phyloP scores from a whole-genome alignment of 2,888 invertebrate species.

The Mactromeris polynyma region DNA sequence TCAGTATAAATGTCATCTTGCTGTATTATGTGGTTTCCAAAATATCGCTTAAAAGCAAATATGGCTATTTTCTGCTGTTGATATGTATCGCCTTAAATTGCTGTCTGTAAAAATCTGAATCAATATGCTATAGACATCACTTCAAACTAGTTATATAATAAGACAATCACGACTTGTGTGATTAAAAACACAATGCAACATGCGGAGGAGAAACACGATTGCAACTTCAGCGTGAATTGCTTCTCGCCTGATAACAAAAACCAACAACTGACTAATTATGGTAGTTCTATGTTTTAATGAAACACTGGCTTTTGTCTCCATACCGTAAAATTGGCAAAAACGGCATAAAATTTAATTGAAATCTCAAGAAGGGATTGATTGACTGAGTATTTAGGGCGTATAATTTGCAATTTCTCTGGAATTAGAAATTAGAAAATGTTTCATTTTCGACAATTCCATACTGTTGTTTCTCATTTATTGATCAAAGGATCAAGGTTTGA shows the following conservation, averaged over 20 bases:
- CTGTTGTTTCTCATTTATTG: background rate
- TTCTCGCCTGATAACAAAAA: background rate
- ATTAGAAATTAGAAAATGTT: background rate
- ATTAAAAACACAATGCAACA: background rate
- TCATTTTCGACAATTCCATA: background rate
- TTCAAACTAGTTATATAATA: background rate
- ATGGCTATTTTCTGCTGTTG: background rate
- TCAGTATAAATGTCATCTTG: too few relatives aligned
- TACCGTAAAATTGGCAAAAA: background rate
- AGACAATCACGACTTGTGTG: background rate
- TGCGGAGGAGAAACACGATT: background rate
- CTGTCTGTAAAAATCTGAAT: background rate
- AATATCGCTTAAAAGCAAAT: too few relatives aligned
- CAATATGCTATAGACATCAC: background rate
- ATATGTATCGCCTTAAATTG: background rate
- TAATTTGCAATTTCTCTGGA: background rate
- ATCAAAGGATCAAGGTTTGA: background rate
- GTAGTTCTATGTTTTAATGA: background rate
- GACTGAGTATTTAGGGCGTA: background rate
- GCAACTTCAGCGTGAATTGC: background rate
- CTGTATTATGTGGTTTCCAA: too few relatives aligned
- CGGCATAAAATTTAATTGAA: background rate
- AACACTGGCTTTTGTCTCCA: background rate
- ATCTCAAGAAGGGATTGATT: background rate
- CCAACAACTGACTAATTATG: background rate